Percentiles rank a stretch among this genome's conserved stretches.
phyloP scores from a whole-genome alignment of 2,797 vertebrate genomes.

The Amblyraja radiata region DNA sequence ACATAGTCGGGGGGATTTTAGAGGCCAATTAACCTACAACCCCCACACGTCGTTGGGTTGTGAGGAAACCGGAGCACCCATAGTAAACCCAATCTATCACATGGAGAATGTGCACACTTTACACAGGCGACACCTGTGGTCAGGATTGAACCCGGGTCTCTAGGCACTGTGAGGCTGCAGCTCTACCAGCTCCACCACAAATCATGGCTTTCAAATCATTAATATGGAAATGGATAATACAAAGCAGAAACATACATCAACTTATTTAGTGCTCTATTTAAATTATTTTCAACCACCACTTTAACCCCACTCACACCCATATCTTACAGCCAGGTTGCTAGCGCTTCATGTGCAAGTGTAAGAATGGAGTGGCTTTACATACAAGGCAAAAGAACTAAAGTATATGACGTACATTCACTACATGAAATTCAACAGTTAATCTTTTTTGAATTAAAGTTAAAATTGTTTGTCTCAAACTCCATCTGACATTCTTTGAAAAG shows the following conservation, averaged over 20 bases:
- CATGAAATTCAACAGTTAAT: not conserved
- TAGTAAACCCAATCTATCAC: no score
- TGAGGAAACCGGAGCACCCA: no score
- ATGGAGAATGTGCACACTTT: no score
- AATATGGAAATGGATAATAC: constrained; percentile 28
- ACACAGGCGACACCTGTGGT: no score
- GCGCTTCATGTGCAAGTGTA: not conserved
- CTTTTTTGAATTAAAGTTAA: constrained; percentile 47
- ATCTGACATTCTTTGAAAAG: not conserved
- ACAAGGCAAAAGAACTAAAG: not conserved
- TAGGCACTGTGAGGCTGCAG: no score
- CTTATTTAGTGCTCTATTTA: not conserved
- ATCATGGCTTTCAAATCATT: constrained; percentile 36
- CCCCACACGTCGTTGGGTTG: no score
- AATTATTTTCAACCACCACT: not conserved
- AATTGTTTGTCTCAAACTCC: not conserved
- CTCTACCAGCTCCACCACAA: no score
- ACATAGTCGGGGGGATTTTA: no score
- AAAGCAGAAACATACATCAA: not conserved
- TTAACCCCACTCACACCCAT: not conserved
- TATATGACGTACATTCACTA: not conserved
- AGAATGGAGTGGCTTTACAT: not conserved
- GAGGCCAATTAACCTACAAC: no score
- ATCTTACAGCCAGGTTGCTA: not conserved
- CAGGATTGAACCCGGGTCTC: no score